These are phyloP conservation scores for Paedocypris sp. DNA, from an alignment of 2,113 vertebrate genomes.

Conservation along the genomic window DNA sequence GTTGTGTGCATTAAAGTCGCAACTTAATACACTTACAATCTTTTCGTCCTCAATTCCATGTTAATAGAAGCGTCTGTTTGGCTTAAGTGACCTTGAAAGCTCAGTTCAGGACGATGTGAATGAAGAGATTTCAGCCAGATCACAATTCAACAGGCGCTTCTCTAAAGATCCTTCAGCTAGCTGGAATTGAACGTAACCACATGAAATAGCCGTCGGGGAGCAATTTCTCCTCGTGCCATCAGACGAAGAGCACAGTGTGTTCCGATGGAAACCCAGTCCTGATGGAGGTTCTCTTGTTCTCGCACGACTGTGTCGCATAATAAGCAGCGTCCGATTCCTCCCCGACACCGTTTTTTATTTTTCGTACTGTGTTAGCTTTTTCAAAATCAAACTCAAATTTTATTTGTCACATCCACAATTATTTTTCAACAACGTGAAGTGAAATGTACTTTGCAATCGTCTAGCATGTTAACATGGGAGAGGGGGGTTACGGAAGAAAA, in stretches of 20 bases:
- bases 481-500: no score
- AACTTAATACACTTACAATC: no score
- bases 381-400: no score
- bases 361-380: no score
- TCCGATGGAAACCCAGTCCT: not conserved
- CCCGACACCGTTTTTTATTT: no score
- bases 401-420: no score
- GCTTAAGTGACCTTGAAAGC: constrained; percentile 20
- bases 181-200: constrained; percentile 3
- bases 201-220: constrained; percentile 1
- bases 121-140: constrained; percentile 7
- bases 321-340: not conserved
- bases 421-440: no score
- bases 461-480: no score
- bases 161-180: not conserved
- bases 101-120: not conserved
- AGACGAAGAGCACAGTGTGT: not conserved
- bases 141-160: constrained; percentile 9
- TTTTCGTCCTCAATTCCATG: no score
- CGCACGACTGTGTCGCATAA: not conserved
- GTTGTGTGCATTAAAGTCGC: no score
- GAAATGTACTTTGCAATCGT: no score
- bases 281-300: not conserved
- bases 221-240: constrained; percentile 7
- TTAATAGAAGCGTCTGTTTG: no score